These are phyloP conservation scores for Rhimphoctona megacephalus DNA, from an alignment of 2,888 invertebrate genomes.

Conservation along the genomic window DNA sequence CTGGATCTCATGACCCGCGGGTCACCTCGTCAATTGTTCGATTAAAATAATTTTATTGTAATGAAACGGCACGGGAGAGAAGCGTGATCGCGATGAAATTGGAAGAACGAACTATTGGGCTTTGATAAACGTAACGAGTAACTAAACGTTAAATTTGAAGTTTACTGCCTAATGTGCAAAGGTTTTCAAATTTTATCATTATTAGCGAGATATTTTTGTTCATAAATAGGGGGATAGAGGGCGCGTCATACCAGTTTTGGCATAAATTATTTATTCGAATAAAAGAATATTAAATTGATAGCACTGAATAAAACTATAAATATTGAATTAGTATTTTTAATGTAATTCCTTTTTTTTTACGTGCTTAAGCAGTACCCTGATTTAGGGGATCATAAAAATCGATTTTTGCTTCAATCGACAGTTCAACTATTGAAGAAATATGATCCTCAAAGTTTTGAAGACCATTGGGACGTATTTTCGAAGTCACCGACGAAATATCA, in stretches of 20 bases:
- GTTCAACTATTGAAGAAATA: background rate
- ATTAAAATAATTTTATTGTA: slow-evolving; percentile 77
- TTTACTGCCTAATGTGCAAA: background rate
- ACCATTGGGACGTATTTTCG: background rate
- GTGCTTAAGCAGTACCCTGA: no score
- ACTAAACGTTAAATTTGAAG: background rate
- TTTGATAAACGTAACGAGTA: slow-evolving; percentile 8
- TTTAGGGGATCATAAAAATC: no score
- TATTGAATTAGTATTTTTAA: no score
- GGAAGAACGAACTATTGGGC: slow-evolving; percentile 23
- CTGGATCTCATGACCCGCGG: slow-evolving; percentile 78
- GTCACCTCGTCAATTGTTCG: slow-evolving; percentile 76
- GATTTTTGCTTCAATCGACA: no score
- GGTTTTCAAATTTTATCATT: background rate
- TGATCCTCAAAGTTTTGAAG: background rate
- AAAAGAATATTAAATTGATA: no score
- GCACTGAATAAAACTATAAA: no score
- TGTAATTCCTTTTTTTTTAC: no score
- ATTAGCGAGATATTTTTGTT: background rate
- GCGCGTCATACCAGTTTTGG: no score
- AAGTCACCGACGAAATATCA: background rate
- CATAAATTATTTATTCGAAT: background rate
- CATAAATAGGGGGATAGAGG: no score
- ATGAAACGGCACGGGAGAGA: slow-evolving; percentile 68
- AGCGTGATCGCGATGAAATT: slow-evolving; percentile 24